Evolutionary conservation across 2,797 vertebrate genomes (phyloP).

Genomic region (Cygnus olor): DNA sequence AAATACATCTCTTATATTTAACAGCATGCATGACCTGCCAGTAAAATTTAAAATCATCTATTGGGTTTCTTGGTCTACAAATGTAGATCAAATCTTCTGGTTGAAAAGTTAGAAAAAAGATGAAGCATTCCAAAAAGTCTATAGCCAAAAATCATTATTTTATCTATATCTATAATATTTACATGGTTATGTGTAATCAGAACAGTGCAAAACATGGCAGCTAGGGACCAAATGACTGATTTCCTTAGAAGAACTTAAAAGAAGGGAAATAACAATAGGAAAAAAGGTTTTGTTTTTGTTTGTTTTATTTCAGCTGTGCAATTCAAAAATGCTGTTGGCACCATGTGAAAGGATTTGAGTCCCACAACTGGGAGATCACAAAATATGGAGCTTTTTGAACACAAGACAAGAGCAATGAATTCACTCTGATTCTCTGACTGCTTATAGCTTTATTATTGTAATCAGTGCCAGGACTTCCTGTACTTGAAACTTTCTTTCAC

Average conservation of each 20-base stretch:
- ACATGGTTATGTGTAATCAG: not conserved
- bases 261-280: not conserved
- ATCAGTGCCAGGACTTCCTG: not conserved
- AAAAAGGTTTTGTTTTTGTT: not conserved
- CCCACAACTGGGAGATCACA: not conserved
- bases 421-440: not conserved
- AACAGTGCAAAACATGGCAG: not conserved
- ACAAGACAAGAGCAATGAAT: not conserved
- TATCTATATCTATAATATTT: not conserved
- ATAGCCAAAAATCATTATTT: not conserved
- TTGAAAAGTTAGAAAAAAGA: not conserved
- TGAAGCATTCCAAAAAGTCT: not conserved
- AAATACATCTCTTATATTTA: constrained; percentile 32
- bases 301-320: not conserved
- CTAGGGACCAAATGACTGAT: not conserved
- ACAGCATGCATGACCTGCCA: constrained; percentile 13
- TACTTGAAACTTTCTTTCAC: not conserved
- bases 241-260: not conserved
- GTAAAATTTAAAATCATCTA: constrained; percentile 48
- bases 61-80: not conserved
- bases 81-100: not conserved
- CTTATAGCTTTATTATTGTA: not conserved
- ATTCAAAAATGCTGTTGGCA: not conserved
- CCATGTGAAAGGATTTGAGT: not conserved
- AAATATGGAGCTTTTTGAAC: not conserved